These are phyloP conservation scores for Microvelia longipes DNA, from an alignment of 1,140 invertebrate species.

Conservation along the genomic window DNA sequence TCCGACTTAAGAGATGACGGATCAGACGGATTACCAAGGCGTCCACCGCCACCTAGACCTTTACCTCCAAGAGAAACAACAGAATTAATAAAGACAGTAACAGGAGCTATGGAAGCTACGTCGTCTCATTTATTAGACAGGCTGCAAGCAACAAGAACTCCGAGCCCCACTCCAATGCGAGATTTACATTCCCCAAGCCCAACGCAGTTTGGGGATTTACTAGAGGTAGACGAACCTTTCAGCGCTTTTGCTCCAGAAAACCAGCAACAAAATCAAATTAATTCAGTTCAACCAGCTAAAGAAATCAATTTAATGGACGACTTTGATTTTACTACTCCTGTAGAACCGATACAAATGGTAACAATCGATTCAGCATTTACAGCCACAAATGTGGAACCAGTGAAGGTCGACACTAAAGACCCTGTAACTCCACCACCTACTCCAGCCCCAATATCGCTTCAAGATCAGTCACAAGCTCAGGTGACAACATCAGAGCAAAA, in stretches of 20 bases:
- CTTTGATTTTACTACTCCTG: slow-evolving; percentile 21
- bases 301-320: slow-evolving; percentile 22
- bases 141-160: slow-evolving; percentile 61
- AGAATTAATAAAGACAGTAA: slow-evolving; percentile 68
- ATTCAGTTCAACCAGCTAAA: slow-evolving; percentile 7
- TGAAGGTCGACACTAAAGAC: neutral
- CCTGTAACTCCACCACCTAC: slow-evolving; percentile 9
- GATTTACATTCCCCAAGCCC: slow-evolving; percentile 67
- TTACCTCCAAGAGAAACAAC: slow-evolving; percentile 57
- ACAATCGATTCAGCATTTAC: neutral
- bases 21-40: slow-evolving; percentile 26
- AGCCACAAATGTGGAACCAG: neutral
- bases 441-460: slow-evolving; percentile 16
- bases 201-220: slow-evolving; percentile 54
- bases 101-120: slow-evolving; percentile 73
- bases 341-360: neutral
- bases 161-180: slow-evolving; percentile 61
- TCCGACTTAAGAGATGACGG: slow-evolving; percentile 6
- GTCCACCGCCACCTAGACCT: slow-evolving; percentile 37
- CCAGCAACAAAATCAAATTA: slow-evolving; percentile 16
- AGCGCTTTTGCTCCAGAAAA: neutral
- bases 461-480: slow-evolving; percentile 15
- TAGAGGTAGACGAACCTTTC: slow-evolving; percentile 36
- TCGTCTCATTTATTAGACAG: slow-evolving; percentile 66
- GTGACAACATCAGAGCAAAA: slow-evolving; percentile 6